phyloP scores from a whole-genome alignment of 2,888 invertebrate genomes.

The Labia minor region DNA sequence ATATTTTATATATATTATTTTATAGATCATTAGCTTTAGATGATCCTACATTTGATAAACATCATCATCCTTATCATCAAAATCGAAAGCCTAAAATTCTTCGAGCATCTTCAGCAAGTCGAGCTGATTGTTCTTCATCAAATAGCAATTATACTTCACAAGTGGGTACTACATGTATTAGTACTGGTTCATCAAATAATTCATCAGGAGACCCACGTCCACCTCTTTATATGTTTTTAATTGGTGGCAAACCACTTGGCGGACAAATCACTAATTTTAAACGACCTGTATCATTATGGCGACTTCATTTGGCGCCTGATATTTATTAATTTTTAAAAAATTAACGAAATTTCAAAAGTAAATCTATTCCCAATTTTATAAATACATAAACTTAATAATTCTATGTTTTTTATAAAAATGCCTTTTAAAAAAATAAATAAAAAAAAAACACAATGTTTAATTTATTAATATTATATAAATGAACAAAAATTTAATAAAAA shows the following conservation, averaged over 20 bases:
- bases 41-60: conserved; percentile 25
- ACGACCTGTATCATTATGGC: conserved; percentile 69
- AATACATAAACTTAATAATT: not conserved
- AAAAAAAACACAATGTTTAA: not conserved
- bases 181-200: not conserved
- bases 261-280: conserved; percentile 59
- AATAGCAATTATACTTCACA: not conserved
- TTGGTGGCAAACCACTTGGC: conserved; percentile 70
- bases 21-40: not conserved
- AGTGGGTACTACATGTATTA: not conserved
- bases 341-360: too few species aligned
- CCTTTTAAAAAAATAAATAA: not conserved
- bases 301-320: conserved; percentile 47
- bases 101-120: conserved; percentile 47
- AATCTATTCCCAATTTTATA: too few species aligned
- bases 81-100: conserved; percentile 30
- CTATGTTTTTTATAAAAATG: not conserved
- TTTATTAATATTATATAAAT: not conserved
- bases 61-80: conserved; percentile 28
- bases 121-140: conserved; percentile 39
- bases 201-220: not conserved
- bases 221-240: conserved; percentile 53
- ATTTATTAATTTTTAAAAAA: conserved; percentile 24
- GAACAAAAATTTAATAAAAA: not conserved
- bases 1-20: too few species aligned